Conservation (phyloP, 1,140 invertebrate species). For the Lordiphosa clarofinis region DNA sequence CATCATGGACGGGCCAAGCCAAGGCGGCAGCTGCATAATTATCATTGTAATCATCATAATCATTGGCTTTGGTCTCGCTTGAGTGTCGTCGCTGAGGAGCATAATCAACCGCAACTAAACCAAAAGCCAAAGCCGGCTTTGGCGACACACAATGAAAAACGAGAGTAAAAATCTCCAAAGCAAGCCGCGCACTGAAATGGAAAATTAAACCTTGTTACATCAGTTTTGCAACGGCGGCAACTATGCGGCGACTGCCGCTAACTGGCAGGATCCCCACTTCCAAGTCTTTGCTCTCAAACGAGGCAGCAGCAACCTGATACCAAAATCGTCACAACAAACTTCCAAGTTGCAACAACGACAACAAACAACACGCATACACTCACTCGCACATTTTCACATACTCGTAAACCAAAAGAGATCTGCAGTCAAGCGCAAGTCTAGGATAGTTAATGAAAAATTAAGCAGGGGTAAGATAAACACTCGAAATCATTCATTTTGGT, state of each 20-base stretch:
- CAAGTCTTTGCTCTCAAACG: conserved; percentile 41
- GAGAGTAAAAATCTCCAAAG: conserved; percentile 75
- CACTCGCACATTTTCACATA: conserved; percentile 14
- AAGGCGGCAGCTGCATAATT: conserved; percentile 48
- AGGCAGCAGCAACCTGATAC: conserved; percentile 65
- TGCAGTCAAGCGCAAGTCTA: conserved; percentile 3
- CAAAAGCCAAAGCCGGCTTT: conserved; percentile 35
- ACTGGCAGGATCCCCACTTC: conserved; percentile 53
- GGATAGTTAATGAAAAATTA: conserved; percentile 10
- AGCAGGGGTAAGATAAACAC: too few relatives aligned
- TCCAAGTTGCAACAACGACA: conserved; percentile 20
- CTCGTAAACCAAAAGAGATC: conserved; percentile 6
- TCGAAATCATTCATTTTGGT: too few relatives aligned
- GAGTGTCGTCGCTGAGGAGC: conserved; percentile 45
- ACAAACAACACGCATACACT: conserved; percentile 33
- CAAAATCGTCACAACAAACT: conserved; percentile 69
- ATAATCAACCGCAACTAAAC: conserved; percentile 64
- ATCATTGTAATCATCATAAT: conserved; percentile 58
- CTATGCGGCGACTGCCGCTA: conserved; percentile 44
- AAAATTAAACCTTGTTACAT: conserved; percentile 79
- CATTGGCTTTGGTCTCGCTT: conserved; percentile 52
- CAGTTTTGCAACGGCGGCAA: conserved; percentile 59
- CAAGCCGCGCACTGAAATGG: conserved; percentile 75
- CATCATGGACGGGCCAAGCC: conserved; percentile 17
- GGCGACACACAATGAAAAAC: conserved; percentile 71